Evolutionary conservation across 2,113 vertebrate species (phyloP).

Genomic region (Dolichallabes microphthalmus): DNA sequence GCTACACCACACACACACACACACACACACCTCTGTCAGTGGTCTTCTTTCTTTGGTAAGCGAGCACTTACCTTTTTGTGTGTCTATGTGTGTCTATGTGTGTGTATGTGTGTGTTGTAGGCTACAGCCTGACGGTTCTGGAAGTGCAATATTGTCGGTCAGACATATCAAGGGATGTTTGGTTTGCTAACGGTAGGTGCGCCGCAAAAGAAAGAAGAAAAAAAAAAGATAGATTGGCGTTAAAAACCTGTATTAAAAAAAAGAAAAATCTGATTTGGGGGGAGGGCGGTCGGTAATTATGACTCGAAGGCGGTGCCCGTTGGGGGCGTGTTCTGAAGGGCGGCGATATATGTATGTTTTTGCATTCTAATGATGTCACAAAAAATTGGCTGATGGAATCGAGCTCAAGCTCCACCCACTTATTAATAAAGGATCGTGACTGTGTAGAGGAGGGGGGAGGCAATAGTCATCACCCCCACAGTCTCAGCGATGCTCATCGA

Average conservation of each 20-base stretch:
- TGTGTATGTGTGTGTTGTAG: constrained; percentile 43
- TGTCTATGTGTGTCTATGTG: constrained; percentile 23
- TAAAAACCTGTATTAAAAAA: not conserved
- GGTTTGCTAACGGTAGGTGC: constrained; percentile 54
- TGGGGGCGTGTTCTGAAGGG: not conserved
- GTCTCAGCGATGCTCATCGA: not conserved
- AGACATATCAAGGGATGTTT: constrained; percentile 53
- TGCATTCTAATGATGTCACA: not conserved
- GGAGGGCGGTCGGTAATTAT: not conserved
- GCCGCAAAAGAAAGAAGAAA: not conserved
- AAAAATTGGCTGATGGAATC: not conserved
- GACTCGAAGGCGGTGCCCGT: not conserved
- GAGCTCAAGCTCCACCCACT: not conserved
- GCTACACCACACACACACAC: not conserved
- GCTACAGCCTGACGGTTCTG: constrained; percentile 46
- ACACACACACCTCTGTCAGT: not conserved
- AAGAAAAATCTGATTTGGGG: not conserved
- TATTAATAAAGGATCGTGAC: not conserved
- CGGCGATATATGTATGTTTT: no score
- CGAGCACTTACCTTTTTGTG: constrained; percentile 20
- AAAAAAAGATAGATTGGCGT: not conserved
- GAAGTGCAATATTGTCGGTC: constrained; percentile 49
- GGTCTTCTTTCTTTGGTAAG: constrained; percentile 17
- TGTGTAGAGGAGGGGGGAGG: not conserved
- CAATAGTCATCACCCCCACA: not conserved